A percentile compares a stretch with the other conserved stretches of the same genome.
These are phyloP conservation scores for Tichodroma muraria DNA, from an alignment of 2,113 vertebrate genomes.

Conservation along the genomic window DNA sequence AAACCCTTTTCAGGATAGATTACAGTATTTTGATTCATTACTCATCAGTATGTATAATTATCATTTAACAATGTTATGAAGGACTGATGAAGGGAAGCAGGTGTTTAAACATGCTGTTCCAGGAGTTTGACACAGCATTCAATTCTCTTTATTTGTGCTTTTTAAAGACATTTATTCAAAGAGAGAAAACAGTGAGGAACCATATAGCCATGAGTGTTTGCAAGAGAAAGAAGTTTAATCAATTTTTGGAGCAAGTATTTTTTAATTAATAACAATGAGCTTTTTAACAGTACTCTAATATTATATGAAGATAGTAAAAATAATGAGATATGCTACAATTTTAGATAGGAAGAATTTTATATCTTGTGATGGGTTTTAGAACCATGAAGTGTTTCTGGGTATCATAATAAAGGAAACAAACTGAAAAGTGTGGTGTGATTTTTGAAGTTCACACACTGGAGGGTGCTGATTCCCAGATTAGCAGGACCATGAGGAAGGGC, in stretches of 20 bases:
- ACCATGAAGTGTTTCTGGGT: not conserved
- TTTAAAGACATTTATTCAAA: slow-evolving; percentile 67
- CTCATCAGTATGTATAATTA: slow-evolving; percentile 77
- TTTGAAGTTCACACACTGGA: not conserved
- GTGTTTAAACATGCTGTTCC: slow-evolving; percentile 78
- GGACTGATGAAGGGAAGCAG: slow-evolving; percentile 77
- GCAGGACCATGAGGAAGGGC: not conserved
- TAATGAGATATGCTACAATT: not conserved
- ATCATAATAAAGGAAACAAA: not conserved
- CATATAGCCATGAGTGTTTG: slow-evolving; percentile 64
- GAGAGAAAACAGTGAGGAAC: slow-evolving; percentile 54
- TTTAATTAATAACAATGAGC: not conserved
- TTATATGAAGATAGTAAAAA: not conserved
- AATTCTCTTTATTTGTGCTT: slow-evolving; percentile 61
- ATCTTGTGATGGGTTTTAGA: not conserved
- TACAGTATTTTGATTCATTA: slow-evolving; percentile 72
- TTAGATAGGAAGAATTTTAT: not conserved
- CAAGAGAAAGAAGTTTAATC: slow-evolving; percentile 60
- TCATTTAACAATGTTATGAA: slow-evolving; percentile 74
- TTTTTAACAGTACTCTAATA: not conserved
- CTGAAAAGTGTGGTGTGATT: not conserved
- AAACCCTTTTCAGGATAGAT: slow-evolving; percentile 61
- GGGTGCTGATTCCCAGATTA: not conserved
- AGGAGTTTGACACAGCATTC: slow-evolving; percentile 68
- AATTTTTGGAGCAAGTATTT: slow-evolving; percentile 50